Conservation (phyloP, 2,888 invertebrate species). For the Brachycybe producta region DNA sequence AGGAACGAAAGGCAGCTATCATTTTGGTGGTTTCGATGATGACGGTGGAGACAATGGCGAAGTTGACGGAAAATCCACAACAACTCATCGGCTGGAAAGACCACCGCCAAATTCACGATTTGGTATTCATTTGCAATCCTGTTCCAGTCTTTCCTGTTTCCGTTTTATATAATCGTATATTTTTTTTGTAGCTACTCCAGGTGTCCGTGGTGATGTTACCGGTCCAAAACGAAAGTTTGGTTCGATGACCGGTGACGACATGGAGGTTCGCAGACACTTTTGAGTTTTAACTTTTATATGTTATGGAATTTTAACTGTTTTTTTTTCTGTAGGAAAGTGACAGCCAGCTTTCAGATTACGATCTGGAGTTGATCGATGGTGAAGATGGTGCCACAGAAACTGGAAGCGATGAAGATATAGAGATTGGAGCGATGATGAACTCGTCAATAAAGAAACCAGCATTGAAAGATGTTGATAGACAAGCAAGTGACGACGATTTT, state of each 20-base stretch:
- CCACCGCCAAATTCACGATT: too few species aligned
- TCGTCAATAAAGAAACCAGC: background rate
- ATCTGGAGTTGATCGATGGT: conserved; percentile 45
- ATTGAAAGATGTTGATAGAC: conserved; percentile 1
- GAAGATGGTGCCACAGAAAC: conserved; percentile 28
- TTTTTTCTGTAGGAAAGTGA: conserved; percentile 26
- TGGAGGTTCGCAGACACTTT: conserved; percentile 26
- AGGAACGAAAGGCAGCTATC: too few species aligned
- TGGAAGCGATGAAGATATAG: conserved; percentile 19
- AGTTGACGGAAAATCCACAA: too few species aligned
- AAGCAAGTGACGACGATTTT: conserved; percentile 17
- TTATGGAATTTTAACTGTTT: background rate
- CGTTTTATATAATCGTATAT: too few species aligned
- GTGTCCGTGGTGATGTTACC: conserved; percentile 4
- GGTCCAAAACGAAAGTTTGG: conserved; percentile 42
- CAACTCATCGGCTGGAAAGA: too few species aligned
- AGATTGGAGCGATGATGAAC: conserved; percentile 8
- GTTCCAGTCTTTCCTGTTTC: too few species aligned
- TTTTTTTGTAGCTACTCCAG: conserved; percentile 5
- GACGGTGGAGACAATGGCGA: too few species aligned
- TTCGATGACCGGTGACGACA: conserved; percentile 39
- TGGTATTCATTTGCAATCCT: too few species aligned
- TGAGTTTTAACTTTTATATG: too few species aligned
- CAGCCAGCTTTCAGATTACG: conserved; percentile 38
- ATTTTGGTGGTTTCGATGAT: too few species aligned